These are phyloP conservation scores for Cyprinus carpio DNA, from an alignment of 2,113 vertebrate species.

Conservation along the genomic window DNA sequence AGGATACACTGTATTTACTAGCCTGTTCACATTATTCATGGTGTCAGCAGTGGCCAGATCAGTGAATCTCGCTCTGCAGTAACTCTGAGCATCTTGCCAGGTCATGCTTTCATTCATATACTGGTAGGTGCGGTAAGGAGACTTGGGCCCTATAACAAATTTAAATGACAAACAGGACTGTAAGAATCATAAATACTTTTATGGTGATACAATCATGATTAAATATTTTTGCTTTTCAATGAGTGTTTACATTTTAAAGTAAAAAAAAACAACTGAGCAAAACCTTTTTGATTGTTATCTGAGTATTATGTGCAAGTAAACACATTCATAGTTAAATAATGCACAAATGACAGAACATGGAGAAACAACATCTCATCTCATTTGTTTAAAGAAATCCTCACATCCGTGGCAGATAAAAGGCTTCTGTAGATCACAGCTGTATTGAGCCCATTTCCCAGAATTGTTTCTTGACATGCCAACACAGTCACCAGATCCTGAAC, in stretches of 20 bases:
- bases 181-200: neutral
- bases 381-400: neutral
- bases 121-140: neutral
- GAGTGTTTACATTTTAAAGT: too few species aligned
- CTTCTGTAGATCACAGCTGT: constrained; percentile 10
- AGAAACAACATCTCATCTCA: neutral
- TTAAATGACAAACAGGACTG: neutral
- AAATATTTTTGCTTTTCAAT: too few species aligned
- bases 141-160: neutral
- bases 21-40: neutral
- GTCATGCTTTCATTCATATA: constrained; percentile 13
- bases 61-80: constrained; percentile 25
- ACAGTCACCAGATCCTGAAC: constrained; percentile 13
- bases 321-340: too few species aligned
- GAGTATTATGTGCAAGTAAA: too few species aligned
- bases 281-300: too few species aligned
- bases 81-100: constrained; percentile 44
- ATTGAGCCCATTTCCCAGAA: neutral
- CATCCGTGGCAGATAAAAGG: constrained; percentile 20
- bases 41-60: constrained; percentile 45
- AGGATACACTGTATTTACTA: constrained; percentile 5
- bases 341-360: neutral
- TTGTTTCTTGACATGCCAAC: constrained; percentile 14
- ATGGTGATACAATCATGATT: neutral
- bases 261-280: too few species aligned